Evolutionary conservation across 2,797 vertebrate genomes (phyloP).

Genomic region (Gephyroberyx darwinii): DNA sequence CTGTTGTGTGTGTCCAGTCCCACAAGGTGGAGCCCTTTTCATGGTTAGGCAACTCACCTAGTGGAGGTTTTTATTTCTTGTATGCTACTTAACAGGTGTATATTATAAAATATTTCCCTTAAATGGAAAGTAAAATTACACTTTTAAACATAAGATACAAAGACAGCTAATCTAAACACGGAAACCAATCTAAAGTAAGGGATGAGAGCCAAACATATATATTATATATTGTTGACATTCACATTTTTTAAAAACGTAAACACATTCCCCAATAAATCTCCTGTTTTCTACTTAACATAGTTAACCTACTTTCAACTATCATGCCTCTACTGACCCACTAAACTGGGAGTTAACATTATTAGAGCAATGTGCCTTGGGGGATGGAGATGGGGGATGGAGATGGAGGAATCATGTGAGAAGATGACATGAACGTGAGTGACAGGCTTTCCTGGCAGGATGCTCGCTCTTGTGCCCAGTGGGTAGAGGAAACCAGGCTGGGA

Average conservation of each 20-base stretch:
- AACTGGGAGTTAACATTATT: conserved; percentile 12
- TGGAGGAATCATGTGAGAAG: conserved; percentile 52
- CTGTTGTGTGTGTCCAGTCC: conserved; percentile 2
- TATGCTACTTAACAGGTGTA: not conserved
- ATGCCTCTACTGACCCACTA: not conserved
- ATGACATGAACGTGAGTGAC: conserved; percentile 59
- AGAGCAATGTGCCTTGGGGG: conserved; percentile 12
- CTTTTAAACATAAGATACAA: not conserved
- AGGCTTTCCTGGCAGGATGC: conserved; percentile 81
- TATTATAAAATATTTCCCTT: conserved; percentile 1
- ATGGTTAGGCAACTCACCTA: not conserved
- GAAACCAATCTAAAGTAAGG: not conserved
- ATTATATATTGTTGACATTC: not conserved
- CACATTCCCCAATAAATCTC: not conserved
- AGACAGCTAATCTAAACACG: not conserved
- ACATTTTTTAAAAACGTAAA: not conserved
- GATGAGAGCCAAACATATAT: not conserved
- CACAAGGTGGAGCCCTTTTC: conserved; percentile 45
- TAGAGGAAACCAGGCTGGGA: conserved; percentile 64
- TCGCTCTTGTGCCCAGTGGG: conserved; percentile 66
- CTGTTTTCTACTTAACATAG: not conserved
- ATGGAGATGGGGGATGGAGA: not conserved
- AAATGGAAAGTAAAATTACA: not conserved
- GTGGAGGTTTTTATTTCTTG: not conserved
- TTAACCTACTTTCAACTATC: conserved; percentile 1